Percentiles rank a stretch among this genome's conserved stretches.
These are phyloP conservation scores for Laspeyria flexula DNA, from an alignment of 2,888 invertebrate species.

Conservation along the genomic window DNA sequence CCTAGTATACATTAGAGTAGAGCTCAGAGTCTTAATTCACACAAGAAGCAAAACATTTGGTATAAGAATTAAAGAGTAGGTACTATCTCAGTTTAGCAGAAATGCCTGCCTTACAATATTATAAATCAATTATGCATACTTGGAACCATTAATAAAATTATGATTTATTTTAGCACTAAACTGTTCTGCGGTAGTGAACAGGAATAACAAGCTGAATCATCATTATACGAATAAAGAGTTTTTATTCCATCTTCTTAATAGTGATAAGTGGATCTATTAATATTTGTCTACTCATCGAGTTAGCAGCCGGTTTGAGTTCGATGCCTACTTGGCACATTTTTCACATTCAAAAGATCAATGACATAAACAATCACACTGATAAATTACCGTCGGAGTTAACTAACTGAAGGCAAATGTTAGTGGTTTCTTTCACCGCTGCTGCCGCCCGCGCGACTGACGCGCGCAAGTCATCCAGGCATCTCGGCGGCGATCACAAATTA, in stretches of 20 bases:
- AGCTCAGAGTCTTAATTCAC: no score
- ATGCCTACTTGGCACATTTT: constrained; percentile 39
- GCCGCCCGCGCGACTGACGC: constrained; percentile 50
- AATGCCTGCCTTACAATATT: no score
- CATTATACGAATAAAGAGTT: background rate
- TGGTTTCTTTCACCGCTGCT: constrained; percentile 65
- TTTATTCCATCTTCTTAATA: background rate
- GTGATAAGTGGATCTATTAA: constrained; percentile 4
- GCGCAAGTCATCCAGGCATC: constrained; percentile 80
- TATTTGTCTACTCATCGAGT: constrained; percentile 35
- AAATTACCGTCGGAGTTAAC: constrained; percentile 64
- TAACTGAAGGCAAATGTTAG: constrained; percentile 64
- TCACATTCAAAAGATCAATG: constrained; percentile 52
- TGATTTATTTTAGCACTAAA: background rate
- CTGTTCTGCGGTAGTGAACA: background rate
- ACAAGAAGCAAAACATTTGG: no score
- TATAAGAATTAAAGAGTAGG: no score
- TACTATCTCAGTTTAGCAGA: no score
- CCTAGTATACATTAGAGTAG: no score
- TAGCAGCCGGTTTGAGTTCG: constrained; percentile 30
- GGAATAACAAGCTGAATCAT: background rate
- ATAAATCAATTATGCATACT: no score
- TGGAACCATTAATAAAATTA: background rate
- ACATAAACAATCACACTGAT: constrained; percentile 71
- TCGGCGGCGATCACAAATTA: constrained; percentile 78